phyloP scores from a whole-genome alignment of 2,113 vertebrate genomes.

The Chroicocephalus ridibundus region DNA sequence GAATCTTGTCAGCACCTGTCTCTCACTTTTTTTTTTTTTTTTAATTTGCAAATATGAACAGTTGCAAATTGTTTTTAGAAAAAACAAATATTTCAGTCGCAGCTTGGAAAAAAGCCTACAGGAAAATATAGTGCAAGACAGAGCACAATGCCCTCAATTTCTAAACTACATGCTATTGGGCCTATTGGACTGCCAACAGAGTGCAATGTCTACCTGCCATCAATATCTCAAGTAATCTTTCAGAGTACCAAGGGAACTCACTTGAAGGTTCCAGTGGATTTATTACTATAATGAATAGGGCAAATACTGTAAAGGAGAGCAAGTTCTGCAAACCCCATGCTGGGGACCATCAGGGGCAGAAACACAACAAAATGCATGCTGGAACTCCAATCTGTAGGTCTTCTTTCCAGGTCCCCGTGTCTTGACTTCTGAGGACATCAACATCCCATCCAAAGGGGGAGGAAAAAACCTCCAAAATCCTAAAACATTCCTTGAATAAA shows the following conservation, averaged over 20 bases:
- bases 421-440: neutral
- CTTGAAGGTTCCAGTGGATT: neutral
- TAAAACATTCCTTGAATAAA: neutral
- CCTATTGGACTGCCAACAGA: neutral
- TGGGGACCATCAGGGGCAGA: neutral
- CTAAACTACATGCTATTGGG: neutral
- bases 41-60: neutral
- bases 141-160: neutral
- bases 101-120: neutral
- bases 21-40: neutral
- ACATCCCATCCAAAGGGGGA: neutral
- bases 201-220: neutral
- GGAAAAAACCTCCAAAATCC: too few relatives aligned
- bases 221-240: neutral
- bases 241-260: neutral
- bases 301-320: neutral
- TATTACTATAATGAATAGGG: neutral
- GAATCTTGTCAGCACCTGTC: neutral
- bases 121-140: neutral
- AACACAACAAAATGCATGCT: neutral
- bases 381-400: neutral
- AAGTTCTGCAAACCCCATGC: neutral
- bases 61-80: conserved; percentile 7
- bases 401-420: neutral
- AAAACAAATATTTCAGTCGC: neutral